Base-by-base conservation (phyloP, 1,140 invertebrate species). In the Meloidogyne floridensis region DNA sequence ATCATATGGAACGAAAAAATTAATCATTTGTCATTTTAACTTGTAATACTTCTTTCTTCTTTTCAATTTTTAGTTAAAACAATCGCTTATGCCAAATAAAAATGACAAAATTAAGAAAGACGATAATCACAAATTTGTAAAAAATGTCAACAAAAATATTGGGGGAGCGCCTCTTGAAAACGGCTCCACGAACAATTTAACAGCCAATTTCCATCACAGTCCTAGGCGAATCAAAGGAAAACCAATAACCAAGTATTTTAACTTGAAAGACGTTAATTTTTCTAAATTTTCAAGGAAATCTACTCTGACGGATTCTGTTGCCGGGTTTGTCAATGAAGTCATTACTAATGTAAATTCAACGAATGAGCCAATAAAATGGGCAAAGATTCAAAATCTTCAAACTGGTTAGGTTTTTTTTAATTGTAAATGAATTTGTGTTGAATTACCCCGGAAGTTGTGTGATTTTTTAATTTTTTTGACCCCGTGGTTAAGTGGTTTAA, bases 361-460 rank as follows among this genome's bases (percentile, higher is more conserved):
- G 47, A 87, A 79, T 70, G 88, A 89, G 76, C 88, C 80, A 10
- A 83, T 89, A 9, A 80, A 88, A 71, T 90, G 87, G 89, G 87
- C 89, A 15, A 85, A 86, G 59, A 81, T 89, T 70, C 86, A 87
- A 81, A 82, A 86, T 82, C 83, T 71, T 80, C 51, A 59, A 54
- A 77, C 56, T 20, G 83, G 87, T 87, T 18, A n/a, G 2, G 32
- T 32, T 82, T 72, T 83, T 5, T 18, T 82, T 82, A 47, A 2
- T 11, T n/a, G 0, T 32, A 32, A 32, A 32, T 32, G 32, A 32
- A 32, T 32, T 32, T 32, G 32, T 2, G 32, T 32, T 32, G 32
- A 32, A 32, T 32, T 32, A 32, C 32, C 32, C 32, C 20, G 20
- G 20, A 32, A 32, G 2, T 47, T 47, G 47, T 6, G 0, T 47